Evolutionary conservation across 2,113 vertebrate genomes (phyloP), one percentile per base, ranked within the genome.

Genomic region (Rutilus rutilus): DNA sequence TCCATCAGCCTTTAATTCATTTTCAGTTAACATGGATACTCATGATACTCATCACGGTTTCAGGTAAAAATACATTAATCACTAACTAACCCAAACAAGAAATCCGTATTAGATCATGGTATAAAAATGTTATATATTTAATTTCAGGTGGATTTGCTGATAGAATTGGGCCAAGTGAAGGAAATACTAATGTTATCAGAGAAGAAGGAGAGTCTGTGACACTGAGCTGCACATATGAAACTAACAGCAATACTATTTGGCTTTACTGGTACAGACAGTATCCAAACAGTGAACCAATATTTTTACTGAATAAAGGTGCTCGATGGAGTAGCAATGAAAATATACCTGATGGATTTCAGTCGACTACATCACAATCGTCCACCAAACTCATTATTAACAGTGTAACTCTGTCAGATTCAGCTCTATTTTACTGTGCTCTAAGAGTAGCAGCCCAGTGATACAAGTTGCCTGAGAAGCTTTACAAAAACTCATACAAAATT

Each of bases 291-390:
- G 42, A 67, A 65, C 60, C 60, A 42, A 2, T 19, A 1, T 65
- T 11, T 82, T 1, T 82, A 67, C 36, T 65, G 39, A 0, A 0
- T 0, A 65, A 82, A 50, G 59, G 17, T 33, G 59, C 79, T 27
- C n/a, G 79, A 25, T 67, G 0, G 2, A 52, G 4, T 1, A 21
- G 0, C 8, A 0, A 10, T 0, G 4, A 21, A 0, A 0, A 59
- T 11, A 45, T 59, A 7, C 33, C 77, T 12, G n/a, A 50, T 0
- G 42, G 42, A 14, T 86, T 86, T 73, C 12, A 45, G n/a, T 59
- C 85, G 0, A 36, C 52, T 9, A 59, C 76, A 45, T 50, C 77
- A 1, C 25, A n/a, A 2, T 1, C 47, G 2, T 54, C 74, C 74
- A 83, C 45, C 57, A 60, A 65, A 33, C 45, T 77, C 79, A 62